Base-by-base conservation (phyloP, 2,113 vertebrate species). In the Crocuta crocuta region DNA sequence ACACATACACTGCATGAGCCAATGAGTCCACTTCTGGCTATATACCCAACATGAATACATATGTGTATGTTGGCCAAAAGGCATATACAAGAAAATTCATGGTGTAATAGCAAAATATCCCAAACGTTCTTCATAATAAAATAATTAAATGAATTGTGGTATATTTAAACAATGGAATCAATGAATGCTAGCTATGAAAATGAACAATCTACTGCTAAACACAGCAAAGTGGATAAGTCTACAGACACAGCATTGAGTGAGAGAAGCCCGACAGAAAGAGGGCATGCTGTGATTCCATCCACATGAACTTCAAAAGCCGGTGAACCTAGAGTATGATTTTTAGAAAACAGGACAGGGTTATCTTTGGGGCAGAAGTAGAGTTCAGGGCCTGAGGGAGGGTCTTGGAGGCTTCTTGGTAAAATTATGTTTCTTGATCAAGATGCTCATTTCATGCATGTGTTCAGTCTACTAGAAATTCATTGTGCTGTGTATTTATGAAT, bases 1-100 rank as follows among this genome's bases (percentile, higher is more conserved):
- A 15, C 0, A 4, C 0, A 0, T 7, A 0, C 11, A 5, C 21
- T 21, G 9, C 12, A 4, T 1, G 76, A n/a, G 16, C 39, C 26
- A 10, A 28, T 4, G 19, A 23, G 12, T 6, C 68, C 21, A 2
- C 10, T n/a, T 8, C 43, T 15, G 63, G 50, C 33, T 26, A 7
- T 28, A 21, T 6, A 53, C 43, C 61, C 53, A 10, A 4, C 1
- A 21, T 11, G 58, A 28, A 24, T 0, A 5, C 39, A 3, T 9
- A 7, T 4, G 1, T 33, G 11, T 3, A 31, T 76, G 7, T 45
- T 13, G 9, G 45, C 28, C n/a, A 17, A 26, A 63, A 35, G 23
- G 7, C 19, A 13, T 1, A 19, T 74, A 23, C 6, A 26, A 66
- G 88, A 65, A 93, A 73, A 66, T 16, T 10, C 26, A 28, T 0